These are phyloP conservation scores for Spicauda simplicius DNA, from an alignment of 2,888 invertebrate species.

Conservation along the genomic window DNA sequence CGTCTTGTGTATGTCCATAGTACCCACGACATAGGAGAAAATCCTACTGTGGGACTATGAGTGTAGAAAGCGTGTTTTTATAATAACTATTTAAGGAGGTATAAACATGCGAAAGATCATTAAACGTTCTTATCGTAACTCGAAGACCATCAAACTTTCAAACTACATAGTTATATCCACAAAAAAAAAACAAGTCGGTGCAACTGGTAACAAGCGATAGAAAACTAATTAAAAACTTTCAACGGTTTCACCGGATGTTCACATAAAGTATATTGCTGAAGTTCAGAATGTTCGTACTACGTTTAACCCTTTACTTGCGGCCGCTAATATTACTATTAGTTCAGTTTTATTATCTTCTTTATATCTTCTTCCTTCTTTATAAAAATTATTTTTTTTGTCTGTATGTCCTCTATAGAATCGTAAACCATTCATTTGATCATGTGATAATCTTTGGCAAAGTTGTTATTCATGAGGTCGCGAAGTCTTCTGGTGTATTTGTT, in stretches of 20 bases:
- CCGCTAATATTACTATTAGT: neutral
- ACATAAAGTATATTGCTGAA: conserved; percentile 26
- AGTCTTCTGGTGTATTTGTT: too few relatives aligned
- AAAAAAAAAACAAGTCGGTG: conserved; percentile 23
- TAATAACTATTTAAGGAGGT: too few relatives aligned
- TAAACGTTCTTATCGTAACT: neutral
- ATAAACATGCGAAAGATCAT: neutral
- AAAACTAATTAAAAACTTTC: conserved; percentile 37
- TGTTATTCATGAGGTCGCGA: too few relatives aligned
- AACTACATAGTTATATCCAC: conserved; percentile 26
- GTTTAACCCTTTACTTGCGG: neutral
- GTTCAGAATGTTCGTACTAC: conserved; percentile 18
- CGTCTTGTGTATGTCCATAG: too few relatives aligned
- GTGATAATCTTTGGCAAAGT: too few relatives aligned
- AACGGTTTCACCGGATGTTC: conserved; percentile 30
- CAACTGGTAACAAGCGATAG: conserved; percentile 33
- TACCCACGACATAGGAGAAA: too few relatives aligned
- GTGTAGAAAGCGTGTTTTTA: too few relatives aligned
- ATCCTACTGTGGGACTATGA: too few relatives aligned
- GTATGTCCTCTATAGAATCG: too few relatives aligned
- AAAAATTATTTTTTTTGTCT: neutral
- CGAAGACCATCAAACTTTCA: conserved; percentile 9
- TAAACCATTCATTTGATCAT: too few relatives aligned
- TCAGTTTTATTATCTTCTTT: too few relatives aligned
- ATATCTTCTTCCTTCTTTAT: too few relatives aligned